These are phyloP conservation scores for Tribolium freemani DNA, from an alignment of 2,888 invertebrate genomes.

Conservation along the genomic window DNA sequence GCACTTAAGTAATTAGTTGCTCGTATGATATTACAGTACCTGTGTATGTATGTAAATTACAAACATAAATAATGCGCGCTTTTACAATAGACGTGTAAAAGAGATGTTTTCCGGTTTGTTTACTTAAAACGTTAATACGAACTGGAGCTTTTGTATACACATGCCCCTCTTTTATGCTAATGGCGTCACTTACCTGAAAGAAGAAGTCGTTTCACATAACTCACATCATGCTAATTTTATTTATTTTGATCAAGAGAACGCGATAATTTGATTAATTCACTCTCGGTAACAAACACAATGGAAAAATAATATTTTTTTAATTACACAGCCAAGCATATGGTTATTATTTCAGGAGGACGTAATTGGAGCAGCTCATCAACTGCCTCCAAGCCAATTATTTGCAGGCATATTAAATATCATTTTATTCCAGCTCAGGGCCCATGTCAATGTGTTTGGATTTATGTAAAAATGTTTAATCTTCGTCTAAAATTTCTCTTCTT, in stretches of 20 bases:
- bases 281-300: background rate
- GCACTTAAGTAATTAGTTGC: conserved; percentile 54
- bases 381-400: too few species aligned
- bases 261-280: background rate
- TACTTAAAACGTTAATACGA: conserved; percentile 34
- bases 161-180: conserved; percentile 26
- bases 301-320: background rate
- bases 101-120: conserved; percentile 47
- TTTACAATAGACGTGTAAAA: conserved; percentile 50
- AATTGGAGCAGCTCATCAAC: too few species aligned
- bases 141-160: conserved; percentile 6
- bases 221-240: background rate
- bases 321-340: background rate
- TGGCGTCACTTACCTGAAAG: conserved; percentile 20
- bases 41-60: conserved; percentile 49
- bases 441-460: too few species aligned
- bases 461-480: too few species aligned
- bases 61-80: conserved; percentile 50
- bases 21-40: conserved; percentile 46
- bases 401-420: too few species aligned
- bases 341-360: background rate
- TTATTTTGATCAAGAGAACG: background rate
- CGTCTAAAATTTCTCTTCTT: too few species aligned
- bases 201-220: background rate
- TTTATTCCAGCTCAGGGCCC: too few species aligned